These are phyloP conservation scores for Crossaster papposus DNA, from an alignment of 53 echinoderm and acorn worm genomes.

Conservation along the genomic window DNA sequence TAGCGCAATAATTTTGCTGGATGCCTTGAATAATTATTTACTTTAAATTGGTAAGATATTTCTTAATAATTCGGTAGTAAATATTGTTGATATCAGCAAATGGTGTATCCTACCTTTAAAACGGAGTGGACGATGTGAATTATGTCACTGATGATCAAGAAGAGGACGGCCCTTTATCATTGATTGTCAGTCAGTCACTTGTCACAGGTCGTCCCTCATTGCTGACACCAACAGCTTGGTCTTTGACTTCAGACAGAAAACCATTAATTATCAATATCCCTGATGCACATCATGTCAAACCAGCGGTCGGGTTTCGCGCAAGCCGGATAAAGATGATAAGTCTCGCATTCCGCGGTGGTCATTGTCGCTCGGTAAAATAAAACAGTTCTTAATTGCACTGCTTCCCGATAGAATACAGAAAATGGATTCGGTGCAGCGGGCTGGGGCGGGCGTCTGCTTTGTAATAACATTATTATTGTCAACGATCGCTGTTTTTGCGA, in stretches of 20 bases:
- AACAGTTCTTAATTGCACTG: background rate
- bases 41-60: too few species aligned
- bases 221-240: background rate
- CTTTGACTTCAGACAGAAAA: background rate
- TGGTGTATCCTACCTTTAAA: too few species aligned
- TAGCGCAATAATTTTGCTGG: too few species aligned
- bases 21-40: too few species aligned
- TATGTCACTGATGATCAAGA: background rate
- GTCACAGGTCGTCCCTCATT: background rate
- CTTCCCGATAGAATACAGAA: background rate
- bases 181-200: background rate
- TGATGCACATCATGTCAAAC: background rate
- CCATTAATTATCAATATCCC: background rate
- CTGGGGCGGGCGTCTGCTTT: background rate
- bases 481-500: background rate
- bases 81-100: too few species aligned
- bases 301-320: background rate
- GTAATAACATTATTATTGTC: background rate
- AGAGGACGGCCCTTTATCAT: background rate
- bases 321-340: background rate
- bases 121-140: too few species aligned
- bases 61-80: too few species aligned
- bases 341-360: background rate
- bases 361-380: background rate
- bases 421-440: background rate